These are phyloP conservation scores for Rhingia rostrata DNA, from an alignment of 2,888 invertebrate species.

Conservation along the genomic window DNA sequence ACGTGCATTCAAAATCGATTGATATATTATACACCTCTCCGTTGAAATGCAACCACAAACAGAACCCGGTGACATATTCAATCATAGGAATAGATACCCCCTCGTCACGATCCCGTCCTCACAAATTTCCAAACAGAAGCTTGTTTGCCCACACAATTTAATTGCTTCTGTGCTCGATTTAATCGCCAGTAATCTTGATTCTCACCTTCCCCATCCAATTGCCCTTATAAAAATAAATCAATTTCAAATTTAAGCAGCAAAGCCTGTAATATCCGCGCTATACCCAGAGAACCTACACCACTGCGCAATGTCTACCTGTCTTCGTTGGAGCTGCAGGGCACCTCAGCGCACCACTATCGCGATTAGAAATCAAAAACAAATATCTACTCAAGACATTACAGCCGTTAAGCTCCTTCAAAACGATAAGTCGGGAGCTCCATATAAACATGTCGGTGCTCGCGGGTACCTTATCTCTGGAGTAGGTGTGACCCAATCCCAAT, in stretches of 20 bases:
- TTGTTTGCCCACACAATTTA: constrained; percentile 68
- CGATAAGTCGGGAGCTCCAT: constrained; percentile 31
- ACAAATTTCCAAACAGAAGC: constrained; percentile 65
- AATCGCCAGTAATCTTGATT: constrained; percentile 63
- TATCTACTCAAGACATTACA: constrained; percentile 63
- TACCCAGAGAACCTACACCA: no score
- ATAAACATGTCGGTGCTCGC: not conserved
- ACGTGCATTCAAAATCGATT: no score
- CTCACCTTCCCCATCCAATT: constrained; percentile 33
- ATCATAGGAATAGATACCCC: constrained; percentile 13
- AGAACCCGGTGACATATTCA: constrained; percentile 1
- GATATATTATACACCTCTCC: no score
- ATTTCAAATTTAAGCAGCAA: constrained; percentile 64
- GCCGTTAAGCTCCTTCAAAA: constrained; percentile 49
- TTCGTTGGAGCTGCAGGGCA: not conserved
- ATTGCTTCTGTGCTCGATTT: constrained; percentile 70
- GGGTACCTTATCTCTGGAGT: constrained; percentile 38
- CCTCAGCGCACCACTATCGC: constrained; percentile 31
- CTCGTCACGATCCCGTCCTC: constrained; percentile 7
- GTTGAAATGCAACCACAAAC: no score
- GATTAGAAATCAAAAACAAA: constrained; percentile 71
- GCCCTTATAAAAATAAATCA: constrained; percentile 54
- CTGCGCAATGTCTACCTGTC: constrained; percentile 1
- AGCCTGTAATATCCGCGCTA: not conserved
- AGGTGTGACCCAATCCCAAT: constrained; percentile 65